Evolutionary conservation across 2,113 vertebrate genomes (phyloP), one percentile per base, ranked within the genome.

Genomic region (Anguilla rostrata): DNA sequence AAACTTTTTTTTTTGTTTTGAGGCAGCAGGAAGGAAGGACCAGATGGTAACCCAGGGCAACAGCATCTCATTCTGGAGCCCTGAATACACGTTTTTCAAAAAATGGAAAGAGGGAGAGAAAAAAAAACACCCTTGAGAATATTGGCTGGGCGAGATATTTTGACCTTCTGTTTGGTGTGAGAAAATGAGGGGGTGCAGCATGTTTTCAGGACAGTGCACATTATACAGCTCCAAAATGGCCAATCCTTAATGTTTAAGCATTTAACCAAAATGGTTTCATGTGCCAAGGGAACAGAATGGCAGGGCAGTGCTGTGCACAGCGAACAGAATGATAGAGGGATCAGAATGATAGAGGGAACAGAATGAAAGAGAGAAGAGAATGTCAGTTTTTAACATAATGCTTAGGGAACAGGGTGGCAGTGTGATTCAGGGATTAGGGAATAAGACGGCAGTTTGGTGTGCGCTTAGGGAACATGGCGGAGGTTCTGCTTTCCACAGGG

Each of bases 21-120:
- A 87, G 89, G 89, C 89, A 91, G 90, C 86, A 88, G 92, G 90
- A 88, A 91, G 89, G 79, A 86, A 71, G 34, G 91, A 95, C 92
- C 95, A 96, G 94, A 95, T 95, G 95, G 95, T 94, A 92, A 92
- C 92, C 92, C 92, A 91, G 92, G 94, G 92, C 93, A 93, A 92
- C 93, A 95, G 90, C 91, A 91, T 91, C 94, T 95, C 94, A 93
- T 94, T 94, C 95, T 91, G 92, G 90, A 91, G 92, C 92, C 92
- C 86, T 87, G 88, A 91, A 94, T 94, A 90, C 91, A 92, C 93
- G 93, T 93, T 93, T 94, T 88, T 88, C 90, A 93, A 89, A 0
- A 82, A 88, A 87, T 71, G 86, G 83, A 71, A 89, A 89, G 89
- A 49, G 60, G 84, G 89, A 86, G 89, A 86, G 88, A 86, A 34